A percentile compares a stretch with the other conserved stretches of the same genome.
These are phyloP conservation scores for Luidia sarsii DNA, from an alignment of 53 echinoderm and acorn worm species.

Conservation along the genomic window DNA sequence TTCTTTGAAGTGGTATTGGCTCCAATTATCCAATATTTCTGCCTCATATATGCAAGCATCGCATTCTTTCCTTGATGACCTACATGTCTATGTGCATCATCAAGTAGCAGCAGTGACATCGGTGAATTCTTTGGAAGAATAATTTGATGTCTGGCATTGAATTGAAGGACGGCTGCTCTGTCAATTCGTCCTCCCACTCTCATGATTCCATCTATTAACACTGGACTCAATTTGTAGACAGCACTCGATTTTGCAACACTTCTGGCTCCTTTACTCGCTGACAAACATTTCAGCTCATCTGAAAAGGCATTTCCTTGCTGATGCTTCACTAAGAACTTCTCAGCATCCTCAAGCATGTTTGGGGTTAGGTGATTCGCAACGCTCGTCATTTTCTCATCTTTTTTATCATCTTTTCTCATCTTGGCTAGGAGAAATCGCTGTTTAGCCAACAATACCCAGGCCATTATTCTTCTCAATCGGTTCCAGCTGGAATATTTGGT, in stretches of 20 bases:
- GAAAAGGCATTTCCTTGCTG: conserved; percentile 54
- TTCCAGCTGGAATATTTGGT: conserved; percentile 48
- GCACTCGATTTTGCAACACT: conserved; percentile 38
- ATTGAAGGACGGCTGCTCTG: conserved; percentile 39
- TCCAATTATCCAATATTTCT: conserved; percentile 58
- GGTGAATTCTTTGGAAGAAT: conserved; percentile 28
- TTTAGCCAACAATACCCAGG: conserved; percentile 31
- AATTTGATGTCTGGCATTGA: conserved; percentile 18
- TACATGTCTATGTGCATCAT: conserved; percentile 11
- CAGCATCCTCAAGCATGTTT: conserved; percentile 10
- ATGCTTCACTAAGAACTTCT: conserved; percentile 18
- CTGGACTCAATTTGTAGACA: conserved; percentile 37
- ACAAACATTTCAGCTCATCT: conserved; percentile 53
- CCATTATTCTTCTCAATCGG: conserved; percentile 50
- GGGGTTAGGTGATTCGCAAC: conserved; percentile 9
- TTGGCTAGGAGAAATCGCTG: conserved; percentile 3
- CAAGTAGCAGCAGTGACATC: conserved; percentile 11
- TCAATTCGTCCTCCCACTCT: conserved; percentile 48
- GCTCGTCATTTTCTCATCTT: neutral
- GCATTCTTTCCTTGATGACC: conserved; percentile 56
- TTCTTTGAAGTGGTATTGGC: conserved; percentile 30
- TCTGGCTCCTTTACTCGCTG: neutral
- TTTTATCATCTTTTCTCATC: neutral
- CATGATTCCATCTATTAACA: conserved; percentile 33
- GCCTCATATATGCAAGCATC: conserved; percentile 26